Percentiles rank a stretch among this genome's conserved stretches.
phyloP scores from a whole-genome alignment of 2,888 invertebrate genomes.

The Drosophila meridiana region DNA sequence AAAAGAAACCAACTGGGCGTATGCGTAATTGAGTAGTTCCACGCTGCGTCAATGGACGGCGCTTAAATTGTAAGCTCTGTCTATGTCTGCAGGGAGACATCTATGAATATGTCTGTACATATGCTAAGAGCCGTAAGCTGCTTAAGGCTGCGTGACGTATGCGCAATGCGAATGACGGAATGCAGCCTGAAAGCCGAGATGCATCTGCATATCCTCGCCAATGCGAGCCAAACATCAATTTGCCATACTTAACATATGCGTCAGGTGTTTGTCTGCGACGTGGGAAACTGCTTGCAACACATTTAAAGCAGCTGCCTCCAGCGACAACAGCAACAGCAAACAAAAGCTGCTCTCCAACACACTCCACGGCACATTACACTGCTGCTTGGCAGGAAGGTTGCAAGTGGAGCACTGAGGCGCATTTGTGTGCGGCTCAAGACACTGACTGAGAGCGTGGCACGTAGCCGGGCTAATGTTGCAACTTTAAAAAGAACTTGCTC shows the following conservation, averaged over 20 bases:
- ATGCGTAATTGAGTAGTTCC: constrained; percentile 10
- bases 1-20: background rate
- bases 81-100: background rate
- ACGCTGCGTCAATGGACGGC: background rate
- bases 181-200: constrained; percentile 24
- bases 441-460: constrained; percentile 56
- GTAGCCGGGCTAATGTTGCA: constrained; percentile 73
- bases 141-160: constrained; percentile 28
- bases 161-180: constrained; percentile 19
- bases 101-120: no score
- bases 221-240: constrained; percentile 49
- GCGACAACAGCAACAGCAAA: constrained; percentile 17
- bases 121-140: background rate
- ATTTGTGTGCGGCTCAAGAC: constrained; percentile 5
- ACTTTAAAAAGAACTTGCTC: constrained; percentile 66
- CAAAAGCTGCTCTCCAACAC: constrained; percentile 47
- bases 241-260: constrained; percentile 65
- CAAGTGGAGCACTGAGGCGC: background rate
- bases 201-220: constrained; percentile 15
- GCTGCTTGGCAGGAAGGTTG: constrained; percentile 12
- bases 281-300: constrained; percentile 54
- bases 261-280: constrained; percentile 50
- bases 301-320: constrained; percentile 50
- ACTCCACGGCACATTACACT: constrained; percentile 74
- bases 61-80: background rate